Conservation (phyloP, 2,113 vertebrate species). For the Seriola dumerili region DNA sequence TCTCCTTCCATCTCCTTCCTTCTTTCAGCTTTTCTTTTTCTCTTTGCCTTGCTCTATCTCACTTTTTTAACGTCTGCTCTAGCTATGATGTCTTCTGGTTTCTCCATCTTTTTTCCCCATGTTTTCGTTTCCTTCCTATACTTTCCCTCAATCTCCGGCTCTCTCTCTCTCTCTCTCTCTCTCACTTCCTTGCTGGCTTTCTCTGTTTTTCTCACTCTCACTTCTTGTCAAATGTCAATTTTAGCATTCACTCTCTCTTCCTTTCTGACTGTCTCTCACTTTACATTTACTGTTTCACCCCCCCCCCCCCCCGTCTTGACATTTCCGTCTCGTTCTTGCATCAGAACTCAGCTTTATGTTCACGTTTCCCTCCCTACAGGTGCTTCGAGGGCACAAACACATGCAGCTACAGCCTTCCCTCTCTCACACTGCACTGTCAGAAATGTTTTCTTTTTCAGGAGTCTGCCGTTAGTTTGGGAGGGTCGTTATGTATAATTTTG, state of each 20-base stretch:
- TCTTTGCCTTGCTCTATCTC: not conserved
- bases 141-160: slow-evolving; percentile 3
- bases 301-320: slow-evolving; percentile 33
- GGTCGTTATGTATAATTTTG: slow-evolving; percentile 34
- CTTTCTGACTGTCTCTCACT: slow-evolving; percentile 15
- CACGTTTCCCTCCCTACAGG: slow-evolving; percentile 30
- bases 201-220: slow-evolving; percentile 13
- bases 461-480: slow-evolving; percentile 26
- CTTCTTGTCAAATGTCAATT: slow-evolving; percentile 61
- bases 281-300: slow-evolving; percentile 43
- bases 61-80: not conserved
- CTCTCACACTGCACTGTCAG: slow-evolving; percentile 6
- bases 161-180: not conserved
- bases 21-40: not conserved
- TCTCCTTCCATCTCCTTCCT: slow-evolving; percentile 37
- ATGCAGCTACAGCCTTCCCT: slow-evolving; percentile 2
- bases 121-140: not conserved
- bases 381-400: slow-evolving; percentile 22
- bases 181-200: not conserved
- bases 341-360: slow-evolving; percentile 39
- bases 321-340: slow-evolving; percentile 44
- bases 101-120: not conserved
- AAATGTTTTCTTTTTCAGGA: slow-evolving; percentile 22
- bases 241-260: slow-evolving; percentile 39
- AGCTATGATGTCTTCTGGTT: not conserved